These are phyloP conservation scores for Zaprionus camerounensis DNA, from an alignment of 1,140 invertebrate genomes.

Conservation along the genomic window DNA sequence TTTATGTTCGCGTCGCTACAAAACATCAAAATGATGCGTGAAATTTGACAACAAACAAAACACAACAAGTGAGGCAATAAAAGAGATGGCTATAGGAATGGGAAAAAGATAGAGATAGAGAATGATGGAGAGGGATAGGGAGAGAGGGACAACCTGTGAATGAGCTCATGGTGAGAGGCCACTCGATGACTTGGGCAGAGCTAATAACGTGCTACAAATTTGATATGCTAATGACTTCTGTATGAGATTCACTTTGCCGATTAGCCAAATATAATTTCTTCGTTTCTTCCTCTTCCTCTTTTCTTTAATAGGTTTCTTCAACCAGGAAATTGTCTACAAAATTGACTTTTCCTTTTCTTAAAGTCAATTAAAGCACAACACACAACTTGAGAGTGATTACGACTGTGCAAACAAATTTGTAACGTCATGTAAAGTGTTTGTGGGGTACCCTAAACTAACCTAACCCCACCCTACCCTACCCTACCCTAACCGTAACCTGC, in stretches of 20 bases:
- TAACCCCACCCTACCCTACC: not conserved
- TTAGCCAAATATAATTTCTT: conserved; percentile 22
- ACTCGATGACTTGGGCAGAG: conserved; percentile 9
- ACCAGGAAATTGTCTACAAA: conserved; percentile 29
- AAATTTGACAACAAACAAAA: conserved; percentile 70
- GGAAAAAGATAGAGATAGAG: no score
- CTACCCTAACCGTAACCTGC: not conserved
- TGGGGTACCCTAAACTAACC: not conserved
- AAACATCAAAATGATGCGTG: conserved; percentile 68
- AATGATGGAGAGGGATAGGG: not conserved
- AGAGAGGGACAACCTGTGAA: conserved; percentile 23
- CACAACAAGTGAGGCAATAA: conserved; percentile 67
- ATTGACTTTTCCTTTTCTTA: conserved; percentile 1
- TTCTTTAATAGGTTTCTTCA: conserved; percentile 57
- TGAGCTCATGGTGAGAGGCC: conserved; percentile 49
- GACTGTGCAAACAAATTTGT: conserved; percentile 24
- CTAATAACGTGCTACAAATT: conserved; percentile 39
- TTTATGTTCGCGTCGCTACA: conserved; percentile 19
- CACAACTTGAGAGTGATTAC: conserved; percentile 31
- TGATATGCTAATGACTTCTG: conserved; percentile 41
- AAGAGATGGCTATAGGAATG: conserved; percentile 9
- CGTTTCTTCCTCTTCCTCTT: conserved; percentile 4
- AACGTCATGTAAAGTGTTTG: conserved; percentile 7
- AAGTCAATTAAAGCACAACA: not conserved
- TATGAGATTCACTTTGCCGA: conserved; percentile 23